A percentile compares a stretch with the other conserved stretches of the same genome.
Evolutionary conservation across 2,888 invertebrate genomes (phyloP).

Genomic region (Himalopsyche tibetana): DNA sequence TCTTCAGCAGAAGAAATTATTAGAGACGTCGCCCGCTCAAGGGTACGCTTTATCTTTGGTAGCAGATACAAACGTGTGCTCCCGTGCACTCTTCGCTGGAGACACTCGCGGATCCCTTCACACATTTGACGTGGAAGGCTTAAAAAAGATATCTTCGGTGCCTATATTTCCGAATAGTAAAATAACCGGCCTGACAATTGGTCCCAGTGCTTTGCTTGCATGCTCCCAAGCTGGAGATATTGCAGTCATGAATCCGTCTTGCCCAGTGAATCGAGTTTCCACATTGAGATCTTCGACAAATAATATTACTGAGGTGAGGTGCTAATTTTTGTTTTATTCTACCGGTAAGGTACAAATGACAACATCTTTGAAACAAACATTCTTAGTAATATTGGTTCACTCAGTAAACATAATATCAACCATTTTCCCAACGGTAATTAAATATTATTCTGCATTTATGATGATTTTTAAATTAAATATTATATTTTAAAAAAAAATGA

Average conservation of each 20-base stretch:
- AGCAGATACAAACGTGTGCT: constrained; percentile 65
- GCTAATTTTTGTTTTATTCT: neutral
- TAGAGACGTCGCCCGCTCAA: constrained; percentile 74
- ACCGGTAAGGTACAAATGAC: neutral
- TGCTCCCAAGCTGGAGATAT: constrained; percentile 75
- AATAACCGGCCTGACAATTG: constrained; percentile 73
- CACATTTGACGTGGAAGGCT: constrained; percentile 68
- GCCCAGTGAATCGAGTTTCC: constrained; percentile 72
- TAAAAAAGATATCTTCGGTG: constrained; percentile 55
- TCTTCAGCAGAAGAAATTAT: constrained; percentile 71
- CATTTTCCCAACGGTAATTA: no score
- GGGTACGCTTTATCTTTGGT: constrained; percentile 64
- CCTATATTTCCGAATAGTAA: constrained; percentile 72
- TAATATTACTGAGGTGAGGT: constrained; percentile 73
- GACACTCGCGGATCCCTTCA: constrained; percentile 74
- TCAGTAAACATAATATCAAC: no score
- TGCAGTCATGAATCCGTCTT: constrained; percentile 73
- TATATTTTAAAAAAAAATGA: no score
- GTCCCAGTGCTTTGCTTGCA: constrained; percentile 72
- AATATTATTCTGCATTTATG: no score
- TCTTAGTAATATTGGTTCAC: no score
- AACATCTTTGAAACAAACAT: neutral
- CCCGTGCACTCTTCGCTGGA: constrained; percentile 73
- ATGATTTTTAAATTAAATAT: no score
- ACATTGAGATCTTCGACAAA: constrained; percentile 71